Evolutionary conservation across 2,888 invertebrate genomes (phyloP).

Genomic region (Sabatieria punctata): DNA sequence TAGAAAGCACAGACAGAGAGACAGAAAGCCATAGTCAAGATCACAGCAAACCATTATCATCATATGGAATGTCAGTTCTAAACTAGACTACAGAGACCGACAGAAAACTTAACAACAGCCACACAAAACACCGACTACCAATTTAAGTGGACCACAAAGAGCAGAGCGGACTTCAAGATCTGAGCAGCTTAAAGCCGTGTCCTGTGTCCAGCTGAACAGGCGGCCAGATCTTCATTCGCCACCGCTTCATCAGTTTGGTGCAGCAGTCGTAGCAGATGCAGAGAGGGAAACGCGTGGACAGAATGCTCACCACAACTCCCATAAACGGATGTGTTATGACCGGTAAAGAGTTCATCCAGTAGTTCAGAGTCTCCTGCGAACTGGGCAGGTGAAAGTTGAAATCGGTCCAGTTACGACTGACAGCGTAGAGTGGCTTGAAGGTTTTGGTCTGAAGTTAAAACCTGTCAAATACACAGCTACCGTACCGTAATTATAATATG

Average conservation of each 20-base stretch:
- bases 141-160: no score
- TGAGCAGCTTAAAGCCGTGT: constrained; percentile 32
- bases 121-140: no score
- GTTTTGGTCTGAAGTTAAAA: no score
- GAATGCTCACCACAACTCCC: not conserved
- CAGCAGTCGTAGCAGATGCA: constrained; percentile 15
- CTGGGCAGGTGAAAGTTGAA: constrained; percentile 31
- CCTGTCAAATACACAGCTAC: no score
- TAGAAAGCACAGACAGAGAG: no score
- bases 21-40: no score
- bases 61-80: no score
- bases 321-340: constrained; percentile 7
- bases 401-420: constrained; percentile 30
- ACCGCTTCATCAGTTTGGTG: constrained; percentile 23
- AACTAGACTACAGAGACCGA: no score
- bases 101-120: no score
- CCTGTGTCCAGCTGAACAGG: constrained; percentile 31
- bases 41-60: no score
- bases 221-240: constrained; percentile 29
- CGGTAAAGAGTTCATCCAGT: constrained; percentile 32
- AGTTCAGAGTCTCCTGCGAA: constrained; percentile 25
- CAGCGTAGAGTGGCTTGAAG: constrained; percentile 25
- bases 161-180: constrained; percentile 19
- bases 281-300: not conserved
- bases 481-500: no score